Base-by-base conservation (phyloP, 2,888 invertebrate species). In the Lasioglossum morio region DNA sequence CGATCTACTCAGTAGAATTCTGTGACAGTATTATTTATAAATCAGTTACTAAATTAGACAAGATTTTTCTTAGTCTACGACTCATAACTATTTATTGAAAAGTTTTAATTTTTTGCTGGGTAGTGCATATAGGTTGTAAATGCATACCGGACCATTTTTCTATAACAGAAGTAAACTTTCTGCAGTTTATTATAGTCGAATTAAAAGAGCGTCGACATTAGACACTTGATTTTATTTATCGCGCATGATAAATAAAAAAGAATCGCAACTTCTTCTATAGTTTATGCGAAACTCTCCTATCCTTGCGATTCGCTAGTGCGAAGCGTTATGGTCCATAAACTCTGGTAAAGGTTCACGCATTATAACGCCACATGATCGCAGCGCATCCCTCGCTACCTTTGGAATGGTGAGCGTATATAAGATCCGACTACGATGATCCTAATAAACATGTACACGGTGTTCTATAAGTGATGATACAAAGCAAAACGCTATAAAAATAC, bases 291-390 rank as follows among this genome's bases (percentile, higher is more conserved):
- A 57, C 70, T 12, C 19, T 84, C 46, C 73, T 34, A 81, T 78
- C 60, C 30, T 79, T 79, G 72, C 69, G 73, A 57, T 79, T 74
- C 72, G 76, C 77, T 77, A 75, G 81, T 82, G 82, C 77, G 88
- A 75, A 85, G 72, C 82, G 82, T 89, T 88, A 86, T 85, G 88
- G 82, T 73, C 81, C 85, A 85, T 89, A 91, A 90, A 91, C 77
- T 81, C 73, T 72, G 69, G 76, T 81, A 79, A 85, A 86, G 77
- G 75, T 82, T 84, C 73, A 74, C 82, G 85, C 81, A 57, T 81
- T 90, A 89, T 84, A 75, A 78, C 79, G 74, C 79, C 70, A 34
- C 69, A 53, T 57, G 88, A 90, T 89, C 88, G 60, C 87, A 72
- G 77, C 77, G 34, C 34, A 63, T 79, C 46, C 69, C 53, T 72